Conservation (phyloP, 2,797 vertebrate genomes). For the Thripadectes ignobilis region DNA sequence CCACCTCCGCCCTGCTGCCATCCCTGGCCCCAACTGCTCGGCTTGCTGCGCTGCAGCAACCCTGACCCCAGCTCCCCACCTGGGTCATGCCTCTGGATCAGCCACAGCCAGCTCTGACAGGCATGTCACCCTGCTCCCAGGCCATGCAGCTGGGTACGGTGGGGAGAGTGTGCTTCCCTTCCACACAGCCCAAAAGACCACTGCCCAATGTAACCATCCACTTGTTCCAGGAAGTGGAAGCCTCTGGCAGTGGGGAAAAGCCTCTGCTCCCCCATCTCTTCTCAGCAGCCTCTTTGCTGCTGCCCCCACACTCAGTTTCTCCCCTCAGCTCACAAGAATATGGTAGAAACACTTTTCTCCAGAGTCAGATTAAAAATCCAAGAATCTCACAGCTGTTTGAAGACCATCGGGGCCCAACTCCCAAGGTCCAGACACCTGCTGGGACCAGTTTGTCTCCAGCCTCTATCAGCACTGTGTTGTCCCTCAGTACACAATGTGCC, state of each 20-base stretch:
- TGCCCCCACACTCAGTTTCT: background rate
- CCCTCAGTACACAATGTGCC: background rate
- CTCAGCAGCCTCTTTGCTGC: background rate
- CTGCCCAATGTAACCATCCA: background rate
- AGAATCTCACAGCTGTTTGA: background rate
- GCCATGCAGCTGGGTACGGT: accelerated
- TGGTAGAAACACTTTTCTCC: background rate
- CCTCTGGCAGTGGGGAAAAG: background rate
- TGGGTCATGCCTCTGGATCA: background rate
- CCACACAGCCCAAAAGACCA: accelerated
- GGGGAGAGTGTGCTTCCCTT: accelerated
- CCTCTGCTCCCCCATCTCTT: background rate
- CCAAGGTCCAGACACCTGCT: background rate
- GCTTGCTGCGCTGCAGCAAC: background rate
- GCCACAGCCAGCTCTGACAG: background rate
- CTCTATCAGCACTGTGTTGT: background rate
- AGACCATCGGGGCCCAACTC: background rate
- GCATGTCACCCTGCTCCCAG: background rate
- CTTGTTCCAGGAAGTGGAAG: accelerated
- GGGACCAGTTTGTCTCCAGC: background rate
- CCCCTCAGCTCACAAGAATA: background rate
- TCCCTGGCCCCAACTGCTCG: background rate
- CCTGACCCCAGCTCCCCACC: background rate
- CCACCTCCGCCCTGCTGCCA: background rate
- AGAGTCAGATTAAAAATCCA: background rate